phyloP scores from a whole-genome alignment of 2,113 vertebrate genomes.

The Rhineura floridana region DNA sequence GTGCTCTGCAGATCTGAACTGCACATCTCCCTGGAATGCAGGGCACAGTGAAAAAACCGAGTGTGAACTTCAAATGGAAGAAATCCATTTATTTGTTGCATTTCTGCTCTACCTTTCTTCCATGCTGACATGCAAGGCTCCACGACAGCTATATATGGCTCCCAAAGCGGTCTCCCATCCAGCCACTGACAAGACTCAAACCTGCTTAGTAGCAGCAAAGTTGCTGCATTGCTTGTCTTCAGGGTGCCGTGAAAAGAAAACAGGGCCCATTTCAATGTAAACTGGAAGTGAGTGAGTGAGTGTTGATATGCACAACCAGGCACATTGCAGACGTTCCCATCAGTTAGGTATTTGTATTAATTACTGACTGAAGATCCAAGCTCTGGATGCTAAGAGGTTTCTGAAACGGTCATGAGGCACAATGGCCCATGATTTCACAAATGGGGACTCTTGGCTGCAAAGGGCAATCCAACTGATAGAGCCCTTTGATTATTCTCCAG shows the following conservation, averaged over 20 bases:
- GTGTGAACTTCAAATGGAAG: too few species aligned
- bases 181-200: background rate
- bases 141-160: too few species aligned
- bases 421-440: background rate
- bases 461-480: background rate
- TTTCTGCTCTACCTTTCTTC: background rate
- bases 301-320: background rate
- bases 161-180: too few species aligned
- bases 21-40: too few species aligned
- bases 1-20: too few species aligned
- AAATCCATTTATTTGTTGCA: too few species aligned
- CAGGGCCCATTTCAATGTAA: background rate
- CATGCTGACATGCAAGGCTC: too few species aligned
- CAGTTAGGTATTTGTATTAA: background rate
- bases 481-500: background rate
- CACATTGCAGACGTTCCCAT: background rate
- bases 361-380: background rate
- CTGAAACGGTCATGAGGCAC: background rate
- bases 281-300: background rate
- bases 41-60: too few species aligned
- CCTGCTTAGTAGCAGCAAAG: background rate
- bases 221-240: too few species aligned
- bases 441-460: background rate
- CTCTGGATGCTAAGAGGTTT: background rate
- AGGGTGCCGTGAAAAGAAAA: background rate